Percentiles rank a stretch among this genome's conserved stretches.
Evolutionary conservation across 2,797 vertebrate genomes (phyloP).

Genomic region (Microctenopoma stevenorrisi): DNA sequence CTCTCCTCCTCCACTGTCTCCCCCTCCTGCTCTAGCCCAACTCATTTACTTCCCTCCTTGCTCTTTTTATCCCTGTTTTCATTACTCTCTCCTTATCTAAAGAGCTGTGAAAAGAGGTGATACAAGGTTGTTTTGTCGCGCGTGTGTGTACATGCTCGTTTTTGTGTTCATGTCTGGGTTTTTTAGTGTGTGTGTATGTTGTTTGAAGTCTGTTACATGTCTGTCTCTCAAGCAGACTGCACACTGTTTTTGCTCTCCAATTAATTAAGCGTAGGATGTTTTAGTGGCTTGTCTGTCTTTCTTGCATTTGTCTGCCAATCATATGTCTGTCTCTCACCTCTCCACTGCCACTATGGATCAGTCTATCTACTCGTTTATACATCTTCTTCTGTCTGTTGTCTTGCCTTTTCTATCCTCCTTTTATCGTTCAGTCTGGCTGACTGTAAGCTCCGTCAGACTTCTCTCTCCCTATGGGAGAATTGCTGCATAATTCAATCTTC

Average conservation of each 20-base stretch:
- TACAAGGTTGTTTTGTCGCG: slow-evolving; percentile 26
- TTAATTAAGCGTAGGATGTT: slow-evolving; percentile 71
- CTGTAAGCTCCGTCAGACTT: slow-evolving; percentile 34
- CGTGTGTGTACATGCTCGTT: slow-evolving; percentile 8
- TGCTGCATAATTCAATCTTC: slow-evolving; percentile 58
- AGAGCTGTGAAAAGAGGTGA: slow-evolving; percentile 50
- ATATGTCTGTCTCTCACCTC: slow-evolving; percentile 34
- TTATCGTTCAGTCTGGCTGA: slow-evolving; percentile 14
- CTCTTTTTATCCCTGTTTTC: slow-evolving; percentile 41
- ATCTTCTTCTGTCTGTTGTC: slow-evolving; percentile 3
- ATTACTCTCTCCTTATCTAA: slow-evolving; percentile 32
- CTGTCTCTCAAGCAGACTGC: slow-evolving; percentile 57
- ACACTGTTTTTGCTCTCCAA: slow-evolving; percentile 62
- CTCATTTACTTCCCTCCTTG: slow-evolving; percentile 45
- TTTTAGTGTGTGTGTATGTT: slow-evolving; percentile 41
- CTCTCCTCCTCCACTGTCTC: not conserved
- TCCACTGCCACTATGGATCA: slow-evolving; percentile 1
- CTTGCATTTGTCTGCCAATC: slow-evolving; percentile 42
- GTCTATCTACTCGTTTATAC: slow-evolving; percentile 32
- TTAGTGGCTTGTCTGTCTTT: slow-evolving; percentile 52
- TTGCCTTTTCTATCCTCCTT: not conserved
- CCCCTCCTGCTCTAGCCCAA: slow-evolving; percentile 11
- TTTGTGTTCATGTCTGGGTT: slow-evolving; percentile 23
- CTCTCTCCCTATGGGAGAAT: slow-evolving; percentile 34
- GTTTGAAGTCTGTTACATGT: slow-evolving; percentile 40